phyloP scores from a whole-genome alignment of 2,888 invertebrate genomes.

The Xestoiulus laeticollis region DNA sequence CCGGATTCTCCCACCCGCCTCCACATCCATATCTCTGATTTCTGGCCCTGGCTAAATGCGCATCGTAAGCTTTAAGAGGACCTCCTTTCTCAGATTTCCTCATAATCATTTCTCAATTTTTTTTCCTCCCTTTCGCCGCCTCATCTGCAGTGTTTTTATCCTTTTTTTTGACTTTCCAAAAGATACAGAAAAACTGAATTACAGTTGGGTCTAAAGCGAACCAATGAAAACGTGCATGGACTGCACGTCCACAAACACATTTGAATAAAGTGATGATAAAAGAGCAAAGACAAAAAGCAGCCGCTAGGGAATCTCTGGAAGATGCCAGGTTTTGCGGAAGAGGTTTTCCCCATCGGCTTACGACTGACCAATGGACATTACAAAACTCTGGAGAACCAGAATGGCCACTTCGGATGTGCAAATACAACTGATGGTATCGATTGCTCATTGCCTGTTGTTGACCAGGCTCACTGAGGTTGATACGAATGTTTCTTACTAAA shows the following conservation, averaged over 20 bases:
- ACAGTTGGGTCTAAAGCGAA: not conserved
- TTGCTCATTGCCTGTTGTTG: not conserved
- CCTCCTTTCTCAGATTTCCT: not conserved
- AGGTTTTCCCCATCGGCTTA: not conserved
- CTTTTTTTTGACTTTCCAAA: not conserved
- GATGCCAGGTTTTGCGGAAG: not conserved
- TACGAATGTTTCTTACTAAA: not conserved
- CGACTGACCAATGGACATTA: not conserved
- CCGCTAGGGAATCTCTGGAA: not conserved
- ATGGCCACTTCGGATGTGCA: not conserved
- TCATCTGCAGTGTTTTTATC: not conserved
- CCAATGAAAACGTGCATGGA: not conserved
- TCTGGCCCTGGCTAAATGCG: not conserved
- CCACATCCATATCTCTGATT: not conserved
- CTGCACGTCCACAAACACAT: not conserved
- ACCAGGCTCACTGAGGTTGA: not conserved
- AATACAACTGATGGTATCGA: constrained; percentile 24
- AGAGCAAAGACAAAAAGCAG: not conserved
- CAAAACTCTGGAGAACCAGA: not conserved
- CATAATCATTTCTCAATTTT: not conserved
- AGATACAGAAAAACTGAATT: not conserved
- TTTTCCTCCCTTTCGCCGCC: not conserved
- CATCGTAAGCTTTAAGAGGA: not conserved
- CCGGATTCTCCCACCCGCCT: not conserved
- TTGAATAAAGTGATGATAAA: not conserved